Percentiles rank a stretch among this genome's conserved stretches.
Evolutionary conservation across 2,797 vertebrate species (phyloP).

Genomic region (Sebastes minor): DNA sequence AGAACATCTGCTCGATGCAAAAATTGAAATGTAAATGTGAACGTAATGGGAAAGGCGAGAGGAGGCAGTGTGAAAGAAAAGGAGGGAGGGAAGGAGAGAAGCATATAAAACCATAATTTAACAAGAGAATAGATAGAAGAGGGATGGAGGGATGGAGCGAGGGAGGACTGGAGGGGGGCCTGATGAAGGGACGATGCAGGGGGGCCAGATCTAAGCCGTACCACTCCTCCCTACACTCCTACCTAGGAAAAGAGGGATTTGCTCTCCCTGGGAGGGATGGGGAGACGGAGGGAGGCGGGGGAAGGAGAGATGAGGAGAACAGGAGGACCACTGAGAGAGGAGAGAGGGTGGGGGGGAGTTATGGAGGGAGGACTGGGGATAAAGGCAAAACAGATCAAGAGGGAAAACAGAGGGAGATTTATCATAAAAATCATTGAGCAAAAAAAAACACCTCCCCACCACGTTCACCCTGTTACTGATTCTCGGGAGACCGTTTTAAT

Average conservation of each 20-base stretch:
- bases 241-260: constrained; percentile 83
- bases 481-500: constrained; percentile 48
- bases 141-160: constrained; percentile 38
- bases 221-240: constrained; percentile 78
- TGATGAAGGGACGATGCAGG: constrained; percentile 74
- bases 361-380: constrained; percentile 52
- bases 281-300: constrained; percentile 61
- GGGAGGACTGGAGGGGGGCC: constrained; percentile 58
- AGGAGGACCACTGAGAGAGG: constrained; percentile 65
- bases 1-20: constrained; percentile 49
- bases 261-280: constrained; percentile 75
- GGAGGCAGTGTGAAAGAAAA: constrained; percentile 12
- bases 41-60: constrained; percentile 48
- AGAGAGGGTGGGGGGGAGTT: background rate
- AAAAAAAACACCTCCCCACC: background rate
- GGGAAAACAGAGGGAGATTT: constrained; percentile 56
- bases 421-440: constrained; percentile 58
- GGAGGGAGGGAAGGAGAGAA: background rate
- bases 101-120: constrained; percentile 64
- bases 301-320: constrained; percentile 61
- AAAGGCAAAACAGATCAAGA: constrained; percentile 72
- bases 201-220: constrained; percentile 79
- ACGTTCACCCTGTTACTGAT: constrained; percentile 24
- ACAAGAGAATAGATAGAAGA: constrained; percentile 57
- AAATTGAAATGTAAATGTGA: constrained; percentile 56